A percentile compares a stretch with the other conserved stretches of the same genome.
phyloP scores from a whole-genome alignment of 2,888 invertebrate genomes.

The Cyclophora punctaria region DNA sequence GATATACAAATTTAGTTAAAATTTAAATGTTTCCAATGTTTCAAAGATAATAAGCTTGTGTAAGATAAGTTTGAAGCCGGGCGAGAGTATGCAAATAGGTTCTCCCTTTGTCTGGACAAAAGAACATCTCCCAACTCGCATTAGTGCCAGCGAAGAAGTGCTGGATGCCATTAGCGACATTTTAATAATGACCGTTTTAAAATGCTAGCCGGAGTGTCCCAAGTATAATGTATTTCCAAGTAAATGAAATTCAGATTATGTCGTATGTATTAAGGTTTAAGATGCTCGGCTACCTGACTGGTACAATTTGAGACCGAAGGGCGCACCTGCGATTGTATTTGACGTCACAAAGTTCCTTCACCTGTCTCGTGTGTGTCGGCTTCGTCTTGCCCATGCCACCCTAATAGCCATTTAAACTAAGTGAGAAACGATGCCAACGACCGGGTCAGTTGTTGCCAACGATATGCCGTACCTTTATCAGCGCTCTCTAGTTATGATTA shows the following conservation, averaged over 20 bases:
- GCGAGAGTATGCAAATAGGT: slow-evolving; percentile 43
- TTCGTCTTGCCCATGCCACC: slow-evolving; percentile 29
- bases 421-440: slow-evolving; percentile 26
- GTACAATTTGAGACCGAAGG: slow-evolving; percentile 32
- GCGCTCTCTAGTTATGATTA: background rate
- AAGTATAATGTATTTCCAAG: slow-evolving; percentile 19
- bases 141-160: slow-evolving; percentile 39
- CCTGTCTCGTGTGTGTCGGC: slow-evolving; percentile 36
- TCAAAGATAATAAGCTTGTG: slow-evolving; percentile 6
- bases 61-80: slow-evolving; percentile 29
- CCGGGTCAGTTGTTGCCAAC: slow-evolving; percentile 13
- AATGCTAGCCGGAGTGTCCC: slow-evolving; percentile 14
- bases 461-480: slow-evolving; percentile 21
- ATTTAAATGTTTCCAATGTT: slow-evolving; percentile 2
- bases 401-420: slow-evolving; percentile 27
- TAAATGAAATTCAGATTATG: slow-evolving; percentile 26
- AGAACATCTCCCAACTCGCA: slow-evolving; percentile 46
- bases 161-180: slow-evolving; percentile 37
- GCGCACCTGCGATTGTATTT: slow-evolving; percentile 45
- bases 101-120: slow-evolving; percentile 39
- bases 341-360: slow-evolving; percentile 51
- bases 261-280: slow-evolving; percentile 17
- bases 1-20: no score
- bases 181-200: slow-evolving; percentile 36
- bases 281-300: slow-evolving; percentile 32